These are phyloP conservation scores for Phoebastria nigripes DNA, from an alignment of 2,797 vertebrate species.

Conservation along the genomic window DNA sequence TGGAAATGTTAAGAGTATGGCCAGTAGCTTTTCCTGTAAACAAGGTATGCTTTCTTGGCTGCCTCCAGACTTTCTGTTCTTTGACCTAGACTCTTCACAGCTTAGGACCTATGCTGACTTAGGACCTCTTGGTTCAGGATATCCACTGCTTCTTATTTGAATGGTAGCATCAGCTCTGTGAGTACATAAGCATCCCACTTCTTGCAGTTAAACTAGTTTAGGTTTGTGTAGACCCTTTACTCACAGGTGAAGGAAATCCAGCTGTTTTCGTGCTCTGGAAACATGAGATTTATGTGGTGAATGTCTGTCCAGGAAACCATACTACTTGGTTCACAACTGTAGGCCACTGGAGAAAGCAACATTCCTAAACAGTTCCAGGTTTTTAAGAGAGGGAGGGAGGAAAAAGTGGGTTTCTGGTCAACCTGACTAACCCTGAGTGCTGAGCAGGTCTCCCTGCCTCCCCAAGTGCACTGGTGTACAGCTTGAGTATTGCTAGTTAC, in stretches of 20 bases:
- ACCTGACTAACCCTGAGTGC: background rate
- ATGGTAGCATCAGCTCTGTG: background rate
- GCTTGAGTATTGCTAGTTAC: background rate
- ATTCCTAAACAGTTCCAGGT: background rate
- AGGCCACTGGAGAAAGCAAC: background rate
- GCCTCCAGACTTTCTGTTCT: background rate
- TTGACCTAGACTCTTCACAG: background rate
- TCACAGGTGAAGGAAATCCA: background rate
- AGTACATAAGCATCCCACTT: background rate
- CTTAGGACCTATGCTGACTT: background rate
- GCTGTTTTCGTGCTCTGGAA: background rate
- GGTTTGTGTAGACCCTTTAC: background rate
- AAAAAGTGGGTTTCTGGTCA: background rate
- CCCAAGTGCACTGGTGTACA: background rate
- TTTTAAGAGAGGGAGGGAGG: background rate
- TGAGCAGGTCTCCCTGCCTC: background rate
- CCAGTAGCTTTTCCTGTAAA: background rate
- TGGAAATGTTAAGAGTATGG: background rate
- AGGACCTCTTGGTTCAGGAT: background rate
- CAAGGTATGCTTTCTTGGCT: background rate
- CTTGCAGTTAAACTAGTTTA: background rate
- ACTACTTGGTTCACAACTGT: background rate
- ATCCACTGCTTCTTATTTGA: background rate
- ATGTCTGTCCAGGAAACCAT: background rate
- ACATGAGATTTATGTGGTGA: background rate